Percentiles rank a stretch among this genome's conserved stretches.
These are phyloP conservation scores for Seriola dumerili DNA, from an alignment of 2,113 vertebrate genomes.

Conservation along the genomic window DNA sequence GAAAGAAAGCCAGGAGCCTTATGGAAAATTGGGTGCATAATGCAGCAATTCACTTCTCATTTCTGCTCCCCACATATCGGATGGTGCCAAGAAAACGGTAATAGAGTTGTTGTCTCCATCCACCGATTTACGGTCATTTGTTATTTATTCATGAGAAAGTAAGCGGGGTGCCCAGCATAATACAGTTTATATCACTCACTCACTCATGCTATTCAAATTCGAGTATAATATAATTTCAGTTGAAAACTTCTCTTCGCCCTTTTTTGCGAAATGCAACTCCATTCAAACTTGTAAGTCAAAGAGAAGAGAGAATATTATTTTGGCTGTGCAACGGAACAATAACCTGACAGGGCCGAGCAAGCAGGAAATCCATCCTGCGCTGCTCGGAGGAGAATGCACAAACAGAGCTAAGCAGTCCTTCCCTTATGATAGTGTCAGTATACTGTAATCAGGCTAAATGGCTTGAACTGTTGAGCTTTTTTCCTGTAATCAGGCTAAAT, in stretches of 20 bases:
- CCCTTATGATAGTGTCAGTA: not conserved
- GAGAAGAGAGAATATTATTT: slow-evolving; percentile 22
- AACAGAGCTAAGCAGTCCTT: not conserved
- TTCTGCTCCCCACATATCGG: slow-evolving; percentile 62
- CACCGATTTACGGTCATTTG: slow-evolving; percentile 67
- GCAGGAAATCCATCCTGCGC: not conserved
- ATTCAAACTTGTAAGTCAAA: slow-evolving; percentile 40
- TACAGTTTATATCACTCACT: slow-evolving; percentile 63
- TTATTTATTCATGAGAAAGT: slow-evolving; percentile 81
- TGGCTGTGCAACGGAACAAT: slow-evolving; percentile 24
- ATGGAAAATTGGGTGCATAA: slow-evolving; percentile 69
- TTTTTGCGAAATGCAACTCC: slow-evolving; percentile 41
- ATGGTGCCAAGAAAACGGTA: slow-evolving; percentile 63
- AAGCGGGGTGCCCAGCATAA: slow-evolving; percentile 65
- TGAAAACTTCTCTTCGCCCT: slow-evolving; percentile 43
- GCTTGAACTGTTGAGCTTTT: not conserved
- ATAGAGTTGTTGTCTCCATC: slow-evolving; percentile 75
- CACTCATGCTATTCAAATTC: slow-evolving; percentile 58
- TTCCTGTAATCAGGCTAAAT: too few relatives aligned
- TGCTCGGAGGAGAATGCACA: slow-evolving; percentile 1
- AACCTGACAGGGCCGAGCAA: slow-evolving; percentile 40
- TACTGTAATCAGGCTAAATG: not conserved
- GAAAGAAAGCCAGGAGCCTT: slow-evolving; percentile 55
- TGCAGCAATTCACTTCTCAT: slow-evolving; percentile 74
- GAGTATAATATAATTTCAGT: slow-evolving; percentile 42